phyloP scores from a whole-genome alignment of 2,888 invertebrate genomes.

The Ochropleura plecta region DNA sequence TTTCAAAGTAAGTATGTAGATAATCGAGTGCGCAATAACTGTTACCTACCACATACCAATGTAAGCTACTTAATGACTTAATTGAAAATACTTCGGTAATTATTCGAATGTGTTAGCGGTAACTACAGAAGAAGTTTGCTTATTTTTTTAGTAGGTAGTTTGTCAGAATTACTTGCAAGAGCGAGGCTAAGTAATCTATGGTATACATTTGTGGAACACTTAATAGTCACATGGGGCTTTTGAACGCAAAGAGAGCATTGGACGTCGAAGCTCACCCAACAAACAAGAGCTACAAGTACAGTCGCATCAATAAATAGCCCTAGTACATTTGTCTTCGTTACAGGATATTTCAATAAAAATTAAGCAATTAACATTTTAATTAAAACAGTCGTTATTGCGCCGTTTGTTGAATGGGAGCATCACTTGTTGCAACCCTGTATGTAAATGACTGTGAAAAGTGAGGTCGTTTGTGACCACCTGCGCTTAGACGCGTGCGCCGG shows the following conservation, averaged over 20 bases:
- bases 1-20: constrained; percentile 22
- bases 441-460: constrained; percentile 65
- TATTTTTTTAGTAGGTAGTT: constrained; percentile 25
- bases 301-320: constrained; percentile 42
- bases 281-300: constrained; percentile 3
- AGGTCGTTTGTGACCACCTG: constrained; percentile 69
- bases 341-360: constrained; percentile 60
- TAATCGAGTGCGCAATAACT: constrained; percentile 45
- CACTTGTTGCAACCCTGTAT: constrained; percentile 59
- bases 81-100: constrained; percentile 48
- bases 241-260: constrained; percentile 4
- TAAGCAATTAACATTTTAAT: constrained; percentile 62
- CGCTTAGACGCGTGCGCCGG: constrained; percentile 60
- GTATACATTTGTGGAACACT: constrained; percentile 17
- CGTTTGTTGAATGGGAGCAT: constrained; percentile 51
- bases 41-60: constrained; percentile 31
- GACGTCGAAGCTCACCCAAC: neutral
- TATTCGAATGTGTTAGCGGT: constrained; percentile 24
- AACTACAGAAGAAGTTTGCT: constrained; percentile 29
- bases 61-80: constrained; percentile 42
- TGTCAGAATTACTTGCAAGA: constrained; percentile 17
- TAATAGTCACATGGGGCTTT: neutral
- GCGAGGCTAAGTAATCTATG: constrained; percentile 8
- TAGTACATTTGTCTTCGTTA: constrained; percentile 33
- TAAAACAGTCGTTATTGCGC: constrained; percentile 60